phyloP scores from a whole-genome alignment of 2,797 vertebrate species.

The Allobates femoralis region DNA sequence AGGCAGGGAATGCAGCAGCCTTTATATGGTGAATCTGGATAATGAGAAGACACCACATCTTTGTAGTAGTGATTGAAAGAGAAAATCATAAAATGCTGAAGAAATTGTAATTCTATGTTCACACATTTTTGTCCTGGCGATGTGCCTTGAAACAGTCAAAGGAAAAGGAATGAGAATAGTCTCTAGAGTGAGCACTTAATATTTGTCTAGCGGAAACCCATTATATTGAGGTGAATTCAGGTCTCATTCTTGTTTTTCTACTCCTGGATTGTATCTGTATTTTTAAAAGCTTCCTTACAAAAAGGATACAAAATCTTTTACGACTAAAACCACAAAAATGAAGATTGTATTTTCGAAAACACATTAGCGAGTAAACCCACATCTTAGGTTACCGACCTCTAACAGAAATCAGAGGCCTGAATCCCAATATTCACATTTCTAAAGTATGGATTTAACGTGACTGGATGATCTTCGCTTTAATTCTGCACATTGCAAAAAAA shows the following conservation, averaged over 20 bases:
- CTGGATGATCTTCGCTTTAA: not conserved
- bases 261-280: not conserved
- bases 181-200: not conserved
- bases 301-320: not conserved
- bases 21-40: too few relatives aligned
- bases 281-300: slow-evolving; percentile 4
- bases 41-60: too few relatives aligned
- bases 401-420: not conserved
- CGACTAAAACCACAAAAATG: not conserved
- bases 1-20: too few relatives aligned
- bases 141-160: not conserved
- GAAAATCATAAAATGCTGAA: too few relatives aligned
- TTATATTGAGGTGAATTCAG: not conserved
- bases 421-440: not conserved
- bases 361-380: not conserved
- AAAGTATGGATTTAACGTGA: not conserved
- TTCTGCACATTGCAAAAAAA: not conserved
- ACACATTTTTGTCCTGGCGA: not conserved
- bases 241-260: not conserved
- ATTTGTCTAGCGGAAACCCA: not conserved
- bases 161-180: not conserved
- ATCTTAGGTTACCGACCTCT: not conserved
- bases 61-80: too few relatives aligned
- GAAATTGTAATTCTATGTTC: too few relatives aligned
- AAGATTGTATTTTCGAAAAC: not conserved